Evolutionary conservation across 2,888 invertebrate species (phyloP).

Genomic region (Agrotis puta): DNA sequence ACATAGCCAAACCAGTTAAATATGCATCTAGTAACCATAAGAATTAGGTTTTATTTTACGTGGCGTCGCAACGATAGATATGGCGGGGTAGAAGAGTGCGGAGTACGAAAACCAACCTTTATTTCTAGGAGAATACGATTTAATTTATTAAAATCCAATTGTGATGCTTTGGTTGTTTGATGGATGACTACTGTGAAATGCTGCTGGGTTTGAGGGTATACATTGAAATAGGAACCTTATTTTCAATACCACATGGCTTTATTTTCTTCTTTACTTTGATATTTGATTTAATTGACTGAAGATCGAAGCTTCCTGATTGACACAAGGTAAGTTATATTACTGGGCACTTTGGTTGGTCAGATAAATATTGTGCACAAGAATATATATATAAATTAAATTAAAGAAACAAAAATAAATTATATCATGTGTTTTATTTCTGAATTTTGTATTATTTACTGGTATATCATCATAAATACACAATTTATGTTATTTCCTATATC

Average conservation of each 20-base stretch:
- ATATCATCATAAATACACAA: background rate
- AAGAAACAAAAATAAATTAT: constrained; percentile 31
- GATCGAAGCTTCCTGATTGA: background rate
- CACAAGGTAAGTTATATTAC: background rate
- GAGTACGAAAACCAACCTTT: constrained; percentile 59
- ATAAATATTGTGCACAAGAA: no score
- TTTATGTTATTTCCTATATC: constrained; percentile 12
- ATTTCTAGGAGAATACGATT: no score
- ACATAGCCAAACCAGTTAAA: no score
- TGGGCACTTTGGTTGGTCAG: background rate
- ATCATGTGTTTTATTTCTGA: constrained; percentile 16
- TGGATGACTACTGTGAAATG: no score
- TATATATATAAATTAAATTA: no score
- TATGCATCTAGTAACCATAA: background rate
- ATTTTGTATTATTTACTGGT: background rate
- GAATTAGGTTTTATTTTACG: background rate
- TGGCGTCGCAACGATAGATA: no score
- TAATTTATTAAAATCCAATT: no score
- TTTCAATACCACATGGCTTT: background rate
- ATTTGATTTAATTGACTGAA: no score
- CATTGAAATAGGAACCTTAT: background rate
- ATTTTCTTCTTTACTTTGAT: background rate
- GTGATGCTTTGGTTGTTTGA: no score
- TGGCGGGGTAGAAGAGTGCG: constrained; percentile 86
- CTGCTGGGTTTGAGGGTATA: constrained; percentile 85